A percentile compares a stretch with the other conserved stretches of the same genome.
Conservation (phyloP, 2,888 invertebrate species). For the Archips crataeganus region DNA sequence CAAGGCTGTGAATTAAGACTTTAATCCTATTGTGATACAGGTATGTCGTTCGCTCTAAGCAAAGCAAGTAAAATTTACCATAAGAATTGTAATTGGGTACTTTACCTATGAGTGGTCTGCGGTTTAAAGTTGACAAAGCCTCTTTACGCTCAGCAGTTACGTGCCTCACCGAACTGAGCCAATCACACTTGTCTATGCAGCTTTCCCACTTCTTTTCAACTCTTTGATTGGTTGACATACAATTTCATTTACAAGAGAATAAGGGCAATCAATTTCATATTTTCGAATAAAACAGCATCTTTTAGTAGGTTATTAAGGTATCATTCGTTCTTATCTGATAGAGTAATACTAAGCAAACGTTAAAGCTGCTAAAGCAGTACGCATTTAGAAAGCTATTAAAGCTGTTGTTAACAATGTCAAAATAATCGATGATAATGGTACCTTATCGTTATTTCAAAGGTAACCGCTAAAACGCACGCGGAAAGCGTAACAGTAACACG, state of each 20-base stretch:
- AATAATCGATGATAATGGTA: conserved; percentile 39
- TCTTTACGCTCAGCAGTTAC: conserved; percentile 5
- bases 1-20: conserved; percentile 33
- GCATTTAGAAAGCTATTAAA: conserved; percentile 33
- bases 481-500: conserved; percentile 58
- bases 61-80: conserved; percentile 16
- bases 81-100: conserved; percentile 4
- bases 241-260: neutral
- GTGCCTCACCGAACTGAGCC: conserved; percentile 9
- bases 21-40: conserved; percentile 26
- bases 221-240: conserved; percentile 9
- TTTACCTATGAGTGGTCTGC: conserved; percentile 16
- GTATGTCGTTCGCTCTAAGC: conserved; percentile 1
- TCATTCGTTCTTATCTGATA: conserved; percentile 24
- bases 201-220: conserved; percentile 28
- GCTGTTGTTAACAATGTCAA: conserved; percentile 36
- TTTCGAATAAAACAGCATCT: conserved; percentile 4
- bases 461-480: conserved; percentile 43
- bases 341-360: conserved; percentile 18
- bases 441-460: conserved; percentile 38
- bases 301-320: conserved; percentile 11
- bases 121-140: conserved; percentile 32
- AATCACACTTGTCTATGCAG: conserved; percentile 11
- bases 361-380: conserved; percentile 27
- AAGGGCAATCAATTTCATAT: neutral